A percentile compares a stretch with the other conserved stretches of the same genome.
Conservation (phyloP, 2,113 vertebrate species). For the Gymnarchus niloticus region DNA sequence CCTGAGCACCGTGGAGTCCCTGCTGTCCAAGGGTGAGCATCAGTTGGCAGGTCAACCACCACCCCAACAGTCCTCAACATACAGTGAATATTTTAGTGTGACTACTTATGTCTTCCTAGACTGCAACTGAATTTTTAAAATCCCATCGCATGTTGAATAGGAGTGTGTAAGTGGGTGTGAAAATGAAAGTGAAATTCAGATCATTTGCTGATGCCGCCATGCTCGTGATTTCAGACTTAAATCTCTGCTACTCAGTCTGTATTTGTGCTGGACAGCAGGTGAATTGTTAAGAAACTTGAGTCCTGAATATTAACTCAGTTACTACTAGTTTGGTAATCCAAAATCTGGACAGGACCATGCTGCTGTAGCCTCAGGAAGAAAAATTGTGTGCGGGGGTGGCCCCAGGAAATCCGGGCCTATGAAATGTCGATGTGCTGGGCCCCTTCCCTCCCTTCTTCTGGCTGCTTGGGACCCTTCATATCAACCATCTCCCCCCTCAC, state of each 20-base stretch:
- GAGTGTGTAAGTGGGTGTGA: neutral
- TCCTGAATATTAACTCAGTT: neutral
- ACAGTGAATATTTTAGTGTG: neutral
- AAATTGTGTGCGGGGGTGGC: no score
- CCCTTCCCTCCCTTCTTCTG: no score
- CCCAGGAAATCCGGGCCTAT: no score
- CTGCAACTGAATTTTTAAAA: neutral
- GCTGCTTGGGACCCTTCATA: no score
- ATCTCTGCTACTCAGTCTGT: neutral
- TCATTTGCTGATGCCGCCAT: neutral
- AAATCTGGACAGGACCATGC: neutral
- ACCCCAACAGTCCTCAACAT: neutral
- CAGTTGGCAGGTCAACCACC: neutral
- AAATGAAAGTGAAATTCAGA: neutral
- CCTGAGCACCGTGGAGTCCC: slow-evolving; percentile 73
- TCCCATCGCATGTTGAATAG: neutral
- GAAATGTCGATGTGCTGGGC: no score
- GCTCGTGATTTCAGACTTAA: neutral
- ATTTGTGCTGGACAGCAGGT: neutral
- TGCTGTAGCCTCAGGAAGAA: no score
- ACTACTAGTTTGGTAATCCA: neutral
- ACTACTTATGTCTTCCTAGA: neutral
- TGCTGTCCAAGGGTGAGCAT: slow-evolving; percentile 80
- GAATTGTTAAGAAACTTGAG: neutral
- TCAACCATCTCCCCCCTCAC: no score